Percentiles rank a stretch among this genome's conserved stretches.
These are phyloP conservation scores for Fregetta grallaria DNA, from an alignment of 2,113 vertebrate species.

Conservation along the genomic window DNA sequence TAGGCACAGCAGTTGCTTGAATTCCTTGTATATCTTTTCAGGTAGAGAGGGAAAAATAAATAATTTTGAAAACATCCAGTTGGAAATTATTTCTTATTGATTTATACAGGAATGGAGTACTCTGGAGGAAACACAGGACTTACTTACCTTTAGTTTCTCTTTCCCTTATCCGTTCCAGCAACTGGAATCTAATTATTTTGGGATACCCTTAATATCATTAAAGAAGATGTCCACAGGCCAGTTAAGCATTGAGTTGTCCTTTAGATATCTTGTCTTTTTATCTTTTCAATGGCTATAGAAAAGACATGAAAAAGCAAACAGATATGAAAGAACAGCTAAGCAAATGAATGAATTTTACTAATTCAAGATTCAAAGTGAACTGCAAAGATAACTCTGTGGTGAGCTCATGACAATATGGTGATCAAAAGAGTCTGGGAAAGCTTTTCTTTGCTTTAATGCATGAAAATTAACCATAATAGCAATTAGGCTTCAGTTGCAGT, in stretches of 20 bases:
- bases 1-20: background rate
- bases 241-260: background rate
- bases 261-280: background rate
- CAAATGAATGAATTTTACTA: background rate
- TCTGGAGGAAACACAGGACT: background rate
- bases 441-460: background rate
- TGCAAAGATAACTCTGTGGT: background rate
- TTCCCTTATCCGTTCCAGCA: background rate
- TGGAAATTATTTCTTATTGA: background rate
- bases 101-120: background rate
- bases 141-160: background rate
- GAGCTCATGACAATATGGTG: background rate
- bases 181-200: background rate
- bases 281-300: background rate
- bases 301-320: background rate
- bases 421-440: background rate
- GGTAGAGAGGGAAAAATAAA: background rate
- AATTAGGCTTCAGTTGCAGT: background rate
- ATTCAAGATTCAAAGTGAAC: background rate
- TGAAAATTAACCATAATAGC: background rate
- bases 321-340: background rate
- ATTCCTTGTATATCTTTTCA: background rate
- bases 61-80: background rate
- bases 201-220: background rate
- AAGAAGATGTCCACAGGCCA: background rate